These are phyloP conservation scores for Prorops nasuta DNA, from an alignment of 1,140 invertebrate species.

Conservation along the genomic window DNA sequence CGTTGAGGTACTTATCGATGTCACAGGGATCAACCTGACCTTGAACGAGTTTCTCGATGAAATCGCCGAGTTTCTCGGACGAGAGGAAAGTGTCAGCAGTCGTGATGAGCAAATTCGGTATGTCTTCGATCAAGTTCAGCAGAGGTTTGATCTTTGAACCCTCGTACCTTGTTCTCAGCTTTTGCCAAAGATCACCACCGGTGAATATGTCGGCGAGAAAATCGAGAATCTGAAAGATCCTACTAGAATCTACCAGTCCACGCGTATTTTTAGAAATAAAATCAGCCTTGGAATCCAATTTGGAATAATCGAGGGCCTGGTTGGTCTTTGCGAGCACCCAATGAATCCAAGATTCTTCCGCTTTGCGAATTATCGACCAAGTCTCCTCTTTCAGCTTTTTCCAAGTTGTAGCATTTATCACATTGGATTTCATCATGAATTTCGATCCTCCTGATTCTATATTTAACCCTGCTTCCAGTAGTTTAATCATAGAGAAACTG, in stretches of 20 bases:
- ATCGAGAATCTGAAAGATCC: conserved; percentile 26
- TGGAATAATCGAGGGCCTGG: not conserved
- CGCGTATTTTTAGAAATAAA: not conserved
- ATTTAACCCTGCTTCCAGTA: conserved; percentile 27
- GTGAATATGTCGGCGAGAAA: conserved; percentile 26
- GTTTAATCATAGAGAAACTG: conserved; percentile 14
- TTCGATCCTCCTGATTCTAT: conserved; percentile 11
- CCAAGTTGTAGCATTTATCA: conserved; percentile 42
- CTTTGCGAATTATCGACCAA: conserved; percentile 16
- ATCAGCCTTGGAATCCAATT: not conserved
- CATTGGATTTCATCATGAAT: conserved; percentile 27
- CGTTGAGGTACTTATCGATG: conserved; percentile 44
- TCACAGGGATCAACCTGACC: conserved; percentile 39
- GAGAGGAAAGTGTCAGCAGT: conserved; percentile 42
- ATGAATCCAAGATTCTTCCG: conserved; percentile 34
- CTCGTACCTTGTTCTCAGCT: conserved; percentile 33
- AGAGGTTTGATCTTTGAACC: conserved; percentile 33
- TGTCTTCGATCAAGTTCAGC: conserved; percentile 41
- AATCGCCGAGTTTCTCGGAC: conserved; percentile 39
- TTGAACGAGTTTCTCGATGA: conserved; percentile 25
- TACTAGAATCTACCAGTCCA: conserved; percentile 9
- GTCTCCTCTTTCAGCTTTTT: conserved; percentile 37
- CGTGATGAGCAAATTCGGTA: conserved; percentile 42
- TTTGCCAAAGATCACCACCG: conserved; percentile 46
- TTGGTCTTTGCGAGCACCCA: not conserved